Conservation (phyloP, 2,113 vertebrate species). For the Nerophis lumbriciformis region DNA sequence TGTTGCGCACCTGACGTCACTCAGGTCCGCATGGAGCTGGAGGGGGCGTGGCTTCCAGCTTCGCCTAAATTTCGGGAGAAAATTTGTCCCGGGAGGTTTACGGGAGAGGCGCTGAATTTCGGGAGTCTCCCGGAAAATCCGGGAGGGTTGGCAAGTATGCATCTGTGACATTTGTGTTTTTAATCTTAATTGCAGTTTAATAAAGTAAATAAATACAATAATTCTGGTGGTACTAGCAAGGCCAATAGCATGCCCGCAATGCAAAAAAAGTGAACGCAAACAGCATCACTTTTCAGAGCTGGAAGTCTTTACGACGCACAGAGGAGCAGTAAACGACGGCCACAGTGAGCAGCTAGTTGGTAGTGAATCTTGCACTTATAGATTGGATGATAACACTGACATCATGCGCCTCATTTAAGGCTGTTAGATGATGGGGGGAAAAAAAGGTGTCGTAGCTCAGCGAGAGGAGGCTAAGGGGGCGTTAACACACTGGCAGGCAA, state of each 20-base stretch:
- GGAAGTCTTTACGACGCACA: background rate
- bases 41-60: no score
- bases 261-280: no score
- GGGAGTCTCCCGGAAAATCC: no score
- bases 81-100: no score
- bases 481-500: conserved; percentile 3
- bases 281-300: conserved; percentile 1
- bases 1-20: no score
- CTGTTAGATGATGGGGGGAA: background rate
- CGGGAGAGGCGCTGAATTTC: no score
- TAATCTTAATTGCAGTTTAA: background rate
- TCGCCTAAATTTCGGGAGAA: no score
- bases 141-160: no score
- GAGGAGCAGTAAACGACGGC: background rate
- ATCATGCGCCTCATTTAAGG: conserved; percentile 8
- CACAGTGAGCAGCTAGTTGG: conserved; percentile 7
- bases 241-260: no score
- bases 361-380: conserved; percentile 1
- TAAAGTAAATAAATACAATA: no score
- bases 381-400: conserved; percentile 10
- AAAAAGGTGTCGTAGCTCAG: conserved; percentile 1
- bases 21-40: no score
- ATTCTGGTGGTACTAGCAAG: background rate
- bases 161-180: no score
- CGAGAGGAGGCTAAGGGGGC: conserved; percentile 23